Evolutionary conservation across 2,113 vertebrate species (phyloP).

Genomic region (Leucoraja erinaceus): DNA sequence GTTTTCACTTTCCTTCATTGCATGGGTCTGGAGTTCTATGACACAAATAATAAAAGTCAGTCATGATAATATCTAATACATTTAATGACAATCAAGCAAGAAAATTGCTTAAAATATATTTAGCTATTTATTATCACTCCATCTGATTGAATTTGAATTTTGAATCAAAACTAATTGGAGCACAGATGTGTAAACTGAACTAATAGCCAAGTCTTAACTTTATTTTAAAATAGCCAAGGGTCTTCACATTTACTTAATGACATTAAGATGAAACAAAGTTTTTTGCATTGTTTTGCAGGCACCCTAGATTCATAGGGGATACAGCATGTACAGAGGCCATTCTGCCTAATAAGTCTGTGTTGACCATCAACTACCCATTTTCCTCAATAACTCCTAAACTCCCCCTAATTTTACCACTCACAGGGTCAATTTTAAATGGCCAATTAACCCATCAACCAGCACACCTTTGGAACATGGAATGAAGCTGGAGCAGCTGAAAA

Average conservation of each 20-base stretch:
- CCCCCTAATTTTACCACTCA: too few species aligned
- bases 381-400: too few species aligned
- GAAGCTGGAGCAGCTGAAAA: too few species aligned
- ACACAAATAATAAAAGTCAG: not conserved
- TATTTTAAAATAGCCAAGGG: not conserved
- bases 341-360: too few species aligned
- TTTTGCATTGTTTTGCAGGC: not conserved
- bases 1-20: not conserved
- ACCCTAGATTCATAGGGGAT: too few species aligned
- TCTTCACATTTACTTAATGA: not conserved
- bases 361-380: too few species aligned
- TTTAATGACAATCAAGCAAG: not conserved
- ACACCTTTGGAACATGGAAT: too few species aligned
- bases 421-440: too few species aligned
- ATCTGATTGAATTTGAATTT: not conserved
- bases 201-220: not conserved
- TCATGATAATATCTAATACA: conserved; percentile 3
- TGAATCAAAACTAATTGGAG: not conserved
- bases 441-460: too few species aligned
- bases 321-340: too few species aligned
- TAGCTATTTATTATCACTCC: not conserved
- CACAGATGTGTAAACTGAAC: not conserved
- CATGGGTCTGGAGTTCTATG: not conserved
- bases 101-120: not conserved
- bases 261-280: not conserved